These are phyloP conservation scores for Athrips mouffetella DNA, from an alignment of 2,888 invertebrate genomes.

Conservation along the genomic window DNA sequence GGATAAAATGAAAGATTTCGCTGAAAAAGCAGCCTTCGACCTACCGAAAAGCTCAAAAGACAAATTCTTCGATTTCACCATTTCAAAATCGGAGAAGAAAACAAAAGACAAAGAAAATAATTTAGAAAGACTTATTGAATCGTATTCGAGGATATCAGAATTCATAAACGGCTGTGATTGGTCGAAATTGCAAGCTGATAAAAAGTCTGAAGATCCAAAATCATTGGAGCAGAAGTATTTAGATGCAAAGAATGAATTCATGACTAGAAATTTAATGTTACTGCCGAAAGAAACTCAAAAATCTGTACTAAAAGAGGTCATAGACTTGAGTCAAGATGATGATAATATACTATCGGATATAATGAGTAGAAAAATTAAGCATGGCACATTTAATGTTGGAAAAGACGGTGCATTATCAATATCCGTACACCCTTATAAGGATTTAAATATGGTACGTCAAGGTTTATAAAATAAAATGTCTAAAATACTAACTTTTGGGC, in stretches of 20 bases:
- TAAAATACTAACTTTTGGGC: constrained; percentile 18
- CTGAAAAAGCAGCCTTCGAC: constrained; percentile 70
- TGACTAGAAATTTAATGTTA: constrained; percentile 66
- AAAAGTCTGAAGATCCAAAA: constrained; percentile 52
- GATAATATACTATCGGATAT: constrained; percentile 53
- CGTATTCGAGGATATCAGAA: constrained; percentile 69
- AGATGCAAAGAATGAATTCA: constrained; percentile 71
- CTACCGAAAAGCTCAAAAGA: constrained; percentile 58
- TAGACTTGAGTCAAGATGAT: constrained; percentile 65
- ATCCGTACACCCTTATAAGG: constrained; percentile 59
- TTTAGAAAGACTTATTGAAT: constrained; percentile 62
- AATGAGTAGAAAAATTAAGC: constrained; percentile 54
- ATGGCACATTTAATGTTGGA: constrained; percentile 61
- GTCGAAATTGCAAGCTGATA: constrained; percentile 55
- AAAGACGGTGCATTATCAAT: constrained; percentile 69
- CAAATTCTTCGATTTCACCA: constrained; percentile 50
- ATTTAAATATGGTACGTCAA: constrained; percentile 56
- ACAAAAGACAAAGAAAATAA: constrained; percentile 56
- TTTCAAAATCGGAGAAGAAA: constrained; percentile 46
- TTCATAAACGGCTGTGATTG: constrained; percentile 74
- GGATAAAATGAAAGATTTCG: constrained; percentile 75
- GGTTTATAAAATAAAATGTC: constrained; percentile 3
- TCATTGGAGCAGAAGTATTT: constrained; percentile 66
- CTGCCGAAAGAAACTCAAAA: constrained; percentile 61
- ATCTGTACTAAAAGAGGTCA: constrained; percentile 58